Conservation (phyloP, 1,140 invertebrate species). For the Diabrotica undecimpunctata region DNA sequence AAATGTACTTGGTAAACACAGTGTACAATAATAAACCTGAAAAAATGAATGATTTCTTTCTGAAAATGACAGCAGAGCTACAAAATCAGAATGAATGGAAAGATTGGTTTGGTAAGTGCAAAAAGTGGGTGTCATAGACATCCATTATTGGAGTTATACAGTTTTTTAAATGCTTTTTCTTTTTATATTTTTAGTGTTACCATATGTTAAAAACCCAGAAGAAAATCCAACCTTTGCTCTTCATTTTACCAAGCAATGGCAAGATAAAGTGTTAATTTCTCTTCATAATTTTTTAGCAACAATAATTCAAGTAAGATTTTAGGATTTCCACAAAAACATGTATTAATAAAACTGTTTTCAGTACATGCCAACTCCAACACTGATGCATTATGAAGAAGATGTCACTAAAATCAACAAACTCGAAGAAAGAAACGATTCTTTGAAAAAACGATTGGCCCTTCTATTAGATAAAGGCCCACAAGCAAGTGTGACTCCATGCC, state of each 20-base stretch:
- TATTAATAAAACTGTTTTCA: slow-evolving; percentile 38
- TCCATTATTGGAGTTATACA: no score
- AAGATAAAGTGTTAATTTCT: slow-evolving; percentile 90
- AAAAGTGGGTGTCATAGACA: no score
- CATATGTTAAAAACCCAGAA: slow-evolving; percentile 87
- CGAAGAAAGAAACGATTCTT: slow-evolving; percentile 76
- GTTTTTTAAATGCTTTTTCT: no score
- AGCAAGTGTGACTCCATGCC: slow-evolving; percentile 57
- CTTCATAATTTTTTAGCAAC: slow-evolving; percentile 91
- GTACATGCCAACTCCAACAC: slow-evolving; percentile 78
- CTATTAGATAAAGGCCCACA: slow-evolving; percentile 49
- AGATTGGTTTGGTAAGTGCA: slow-evolving; percentile 90
- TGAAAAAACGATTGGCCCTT: slow-evolving; percentile 57
- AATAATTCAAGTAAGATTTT: slow-evolving; percentile 67
- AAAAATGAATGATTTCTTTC: slow-evolving; percentile 86
- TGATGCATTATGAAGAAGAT: slow-evolving; percentile 84
- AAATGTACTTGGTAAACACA: slow-evolving; percentile 86
- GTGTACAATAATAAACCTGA: slow-evolving; percentile 76
- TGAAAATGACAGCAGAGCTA: slow-evolving; percentile 80
- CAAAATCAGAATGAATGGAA: slow-evolving; percentile 90
- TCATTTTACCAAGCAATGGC: slow-evolving; percentile 91
- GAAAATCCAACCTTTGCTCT: slow-evolving; percentile 83
- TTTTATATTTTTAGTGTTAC: slow-evolving; percentile 66
- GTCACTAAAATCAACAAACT: slow-evolving; percentile 71
- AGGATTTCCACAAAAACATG: no score